Conservation (phyloP, 2,113 vertebrate species). For the Passer domesticus region DNA sequence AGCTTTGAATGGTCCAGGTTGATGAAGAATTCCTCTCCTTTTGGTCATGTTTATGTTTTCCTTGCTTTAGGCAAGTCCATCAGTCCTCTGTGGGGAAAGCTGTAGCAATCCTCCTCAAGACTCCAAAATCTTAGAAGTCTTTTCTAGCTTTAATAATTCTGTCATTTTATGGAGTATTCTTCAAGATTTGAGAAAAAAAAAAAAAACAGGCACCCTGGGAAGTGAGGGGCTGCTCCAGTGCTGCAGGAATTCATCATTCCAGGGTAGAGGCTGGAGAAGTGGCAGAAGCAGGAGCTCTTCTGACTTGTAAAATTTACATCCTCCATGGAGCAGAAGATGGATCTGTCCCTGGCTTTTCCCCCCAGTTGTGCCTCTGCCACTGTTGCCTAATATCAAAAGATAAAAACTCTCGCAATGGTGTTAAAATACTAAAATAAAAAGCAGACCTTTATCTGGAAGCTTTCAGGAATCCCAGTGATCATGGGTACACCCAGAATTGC, state of each 20-base stretch:
- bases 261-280: background rate
- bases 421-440: background rate
- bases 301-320: background rate
- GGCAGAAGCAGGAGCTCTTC: background rate
- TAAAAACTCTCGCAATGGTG: background rate
- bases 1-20: background rate
- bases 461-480: background rate
- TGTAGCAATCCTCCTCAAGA: background rate
- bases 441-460: background rate
- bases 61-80: background rate
- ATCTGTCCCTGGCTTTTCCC: background rate
- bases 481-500: no score
- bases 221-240: background rate
- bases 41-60: background rate
- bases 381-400: background rate
- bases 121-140: background rate
- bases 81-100: background rate
- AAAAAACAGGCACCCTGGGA: background rate
- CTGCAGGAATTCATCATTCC: background rate
- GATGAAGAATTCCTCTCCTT: background rate
- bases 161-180: background rate
- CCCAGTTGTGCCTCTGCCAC: fast-evolving
- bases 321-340: fast-evolving
- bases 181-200: background rate
- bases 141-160: background rate